Conservation (phyloP, 2,797 vertebrate species). For the Anableps anableps region DNA sequence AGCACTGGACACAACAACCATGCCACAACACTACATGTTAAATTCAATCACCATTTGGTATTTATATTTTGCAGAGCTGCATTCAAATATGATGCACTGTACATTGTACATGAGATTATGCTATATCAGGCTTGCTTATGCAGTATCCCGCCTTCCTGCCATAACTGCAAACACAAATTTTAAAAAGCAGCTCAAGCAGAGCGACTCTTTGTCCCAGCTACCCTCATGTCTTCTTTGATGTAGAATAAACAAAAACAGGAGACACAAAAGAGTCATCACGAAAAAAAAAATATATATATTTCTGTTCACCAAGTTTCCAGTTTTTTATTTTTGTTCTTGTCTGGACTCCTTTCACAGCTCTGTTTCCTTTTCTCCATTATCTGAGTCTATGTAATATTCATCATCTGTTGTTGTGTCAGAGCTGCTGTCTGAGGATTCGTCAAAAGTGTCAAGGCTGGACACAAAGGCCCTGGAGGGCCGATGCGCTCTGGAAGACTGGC, state of each 20-base stretch:
- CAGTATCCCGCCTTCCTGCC: conserved; percentile 21
- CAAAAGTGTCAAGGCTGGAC: conserved; percentile 77
- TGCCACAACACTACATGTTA: conserved; percentile 33
- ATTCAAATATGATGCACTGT: conserved; percentile 14
- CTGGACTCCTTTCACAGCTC: conserved; percentile 81
- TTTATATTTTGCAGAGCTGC: conserved; percentile 13
- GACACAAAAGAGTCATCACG: conserved; percentile 8
- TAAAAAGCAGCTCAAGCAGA: conserved; percentile 42
- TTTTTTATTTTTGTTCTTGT: background rate
- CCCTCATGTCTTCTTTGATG: conserved; percentile 4
- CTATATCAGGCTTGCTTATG: conserved; percentile 24
- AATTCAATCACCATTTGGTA: conserved; percentile 7
- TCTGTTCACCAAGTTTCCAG: background rate
- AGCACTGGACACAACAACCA: conserved; percentile 32
- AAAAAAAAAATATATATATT: background rate
- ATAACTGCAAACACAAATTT: conserved; percentile 23
- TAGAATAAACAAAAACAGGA: conserved; percentile 9
- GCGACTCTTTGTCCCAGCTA: background rate
- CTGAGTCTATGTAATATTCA: conserved; percentile 89
- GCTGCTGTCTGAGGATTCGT: conserved; percentile 80
- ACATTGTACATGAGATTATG: conserved; percentile 19
- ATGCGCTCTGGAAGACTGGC: conserved; percentile 66
- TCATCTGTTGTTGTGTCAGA: conserved; percentile 93
- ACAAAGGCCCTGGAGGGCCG: conserved; percentile 73
- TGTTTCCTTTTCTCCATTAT: conserved; percentile 88